phyloP scores from a whole-genome alignment of 2,797 vertebrate genomes.

The Rhincodon typus region DNA sequence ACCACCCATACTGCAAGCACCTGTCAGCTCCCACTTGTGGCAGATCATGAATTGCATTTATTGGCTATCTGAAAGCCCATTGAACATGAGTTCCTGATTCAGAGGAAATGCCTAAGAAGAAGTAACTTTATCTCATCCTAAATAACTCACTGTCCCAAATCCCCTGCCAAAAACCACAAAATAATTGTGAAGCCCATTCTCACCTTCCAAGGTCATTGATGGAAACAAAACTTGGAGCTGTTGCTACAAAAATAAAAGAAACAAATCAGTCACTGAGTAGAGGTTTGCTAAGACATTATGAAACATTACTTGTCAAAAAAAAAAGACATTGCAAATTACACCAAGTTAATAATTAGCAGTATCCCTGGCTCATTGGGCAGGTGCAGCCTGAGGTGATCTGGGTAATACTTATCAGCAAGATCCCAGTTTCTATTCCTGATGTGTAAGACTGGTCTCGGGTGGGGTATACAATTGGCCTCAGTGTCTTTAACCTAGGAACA shows the following conservation, averaged over 20 bases:
- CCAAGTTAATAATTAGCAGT: background rate
- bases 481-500: background rate
- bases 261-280: background rate
- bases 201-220: slow-evolving; percentile 26
- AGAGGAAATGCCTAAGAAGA: background rate
- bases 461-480: background rate
- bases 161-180: background rate
- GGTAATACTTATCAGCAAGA: background rate
- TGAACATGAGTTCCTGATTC: background rate
- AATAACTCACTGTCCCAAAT: background rate
- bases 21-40: background rate
- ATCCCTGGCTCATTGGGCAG: background rate
- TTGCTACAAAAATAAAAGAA: background rate
- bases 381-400: background rate
- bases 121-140: background rate
- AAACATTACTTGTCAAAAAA: background rate
- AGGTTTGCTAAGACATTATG: background rate
- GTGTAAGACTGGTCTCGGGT: background rate
- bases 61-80: background rate
- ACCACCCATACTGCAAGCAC: background rate
- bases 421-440: background rate
- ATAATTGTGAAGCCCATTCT: background rate
- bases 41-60: background rate
- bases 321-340: background rate
- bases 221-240: slow-evolving; percentile 19